phyloP scores from a whole-genome alignment of 2,888 invertebrate species.

The Panzeria rudis region DNA sequence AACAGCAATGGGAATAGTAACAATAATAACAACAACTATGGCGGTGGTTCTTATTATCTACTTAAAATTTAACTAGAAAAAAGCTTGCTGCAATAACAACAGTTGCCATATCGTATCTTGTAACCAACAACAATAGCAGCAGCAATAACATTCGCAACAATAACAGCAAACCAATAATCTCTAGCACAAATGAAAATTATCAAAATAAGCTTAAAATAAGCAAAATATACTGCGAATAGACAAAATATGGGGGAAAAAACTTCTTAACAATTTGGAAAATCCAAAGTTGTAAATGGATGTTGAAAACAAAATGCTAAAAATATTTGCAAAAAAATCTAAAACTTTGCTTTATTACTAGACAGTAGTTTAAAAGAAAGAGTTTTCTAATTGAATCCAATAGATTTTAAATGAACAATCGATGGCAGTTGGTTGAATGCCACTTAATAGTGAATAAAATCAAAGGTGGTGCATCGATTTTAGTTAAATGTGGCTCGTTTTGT shows the following conservation, averaged over 20 bases:
- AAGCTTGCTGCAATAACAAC: slow-evolving; percentile 55
- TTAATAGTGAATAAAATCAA: no score
- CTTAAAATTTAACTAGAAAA: slow-evolving; percentile 49
- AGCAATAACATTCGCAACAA: slow-evolving; percentile 47
- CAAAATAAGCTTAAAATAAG: slow-evolving; percentile 42
- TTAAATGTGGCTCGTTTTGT: no score
- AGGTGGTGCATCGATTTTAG: no score
- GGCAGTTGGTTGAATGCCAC: no score
- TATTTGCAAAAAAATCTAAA: slow-evolving; percentile 4
- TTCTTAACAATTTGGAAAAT: slow-evolving; percentile 65
- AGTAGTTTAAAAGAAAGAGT: slow-evolving; percentile 8
- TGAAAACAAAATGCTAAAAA: slow-evolving; percentile 42
- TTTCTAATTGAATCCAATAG: not conserved
- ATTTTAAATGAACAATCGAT: no score
- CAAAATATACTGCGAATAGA: no score
- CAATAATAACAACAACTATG: slow-evolving; percentile 50
- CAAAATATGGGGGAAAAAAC: slow-evolving; percentile 38
- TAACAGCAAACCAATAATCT: slow-evolving; percentile 50
- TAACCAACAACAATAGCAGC: slow-evolving; percentile 48
- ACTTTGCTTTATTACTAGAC: slow-evolving; percentile 1
- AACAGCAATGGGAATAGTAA: slow-evolving; percentile 47
- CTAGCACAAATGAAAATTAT: slow-evolving; percentile 57
- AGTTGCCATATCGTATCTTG: slow-evolving; percentile 66
- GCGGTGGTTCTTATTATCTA: slow-evolving; percentile 70
- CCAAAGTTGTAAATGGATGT: slow-evolving; percentile 45